A percentile compares a stretch with the other conserved stretches of the same genome.
Evolutionary conservation across 2,113 vertebrate genomes (phyloP).

Genomic region (Eptesicus fuscus): DNA sequence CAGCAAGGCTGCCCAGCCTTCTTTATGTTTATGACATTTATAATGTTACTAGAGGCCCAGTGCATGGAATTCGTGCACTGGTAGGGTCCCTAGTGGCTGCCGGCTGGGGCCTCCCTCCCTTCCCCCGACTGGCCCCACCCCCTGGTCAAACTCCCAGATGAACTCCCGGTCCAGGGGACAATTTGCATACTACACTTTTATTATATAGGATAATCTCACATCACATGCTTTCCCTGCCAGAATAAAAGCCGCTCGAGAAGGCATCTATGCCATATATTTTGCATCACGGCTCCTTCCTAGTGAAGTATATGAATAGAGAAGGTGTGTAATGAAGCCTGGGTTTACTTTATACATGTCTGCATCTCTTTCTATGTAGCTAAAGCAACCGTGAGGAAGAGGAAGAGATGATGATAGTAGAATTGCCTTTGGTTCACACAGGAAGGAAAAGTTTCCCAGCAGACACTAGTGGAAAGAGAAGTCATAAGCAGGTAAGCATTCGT

Average conservation of each 20-base stretch:
- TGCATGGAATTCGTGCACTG: no score
- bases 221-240: not conserved
- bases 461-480: not conserved
- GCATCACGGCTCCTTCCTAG: not conserved
- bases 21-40: not conserved
- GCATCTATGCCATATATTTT: not conserved
- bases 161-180: no score
- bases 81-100: no score
- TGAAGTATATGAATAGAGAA: not conserved
- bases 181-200: no score
- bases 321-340: not conserved
- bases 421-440: not conserved
- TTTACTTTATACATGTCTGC: not conserved
- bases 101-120: no score
- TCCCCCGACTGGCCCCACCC: no score
- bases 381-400: not conserved
- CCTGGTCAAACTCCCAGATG: no score
- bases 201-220: no score
- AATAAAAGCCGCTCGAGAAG: not conserved
- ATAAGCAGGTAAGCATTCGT: not conserved
- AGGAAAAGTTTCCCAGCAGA: conserved; percentile 36
- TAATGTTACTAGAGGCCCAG: not conserved
- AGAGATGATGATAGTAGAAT: not conserved
- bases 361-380: not conserved
- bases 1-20: not conserved